A percentile compares a stretch with the other conserved stretches of the same genome.
phyloP scores from a whole-genome alignment of 1,140 invertebrate genomes.

The Solen grandis region DNA sequence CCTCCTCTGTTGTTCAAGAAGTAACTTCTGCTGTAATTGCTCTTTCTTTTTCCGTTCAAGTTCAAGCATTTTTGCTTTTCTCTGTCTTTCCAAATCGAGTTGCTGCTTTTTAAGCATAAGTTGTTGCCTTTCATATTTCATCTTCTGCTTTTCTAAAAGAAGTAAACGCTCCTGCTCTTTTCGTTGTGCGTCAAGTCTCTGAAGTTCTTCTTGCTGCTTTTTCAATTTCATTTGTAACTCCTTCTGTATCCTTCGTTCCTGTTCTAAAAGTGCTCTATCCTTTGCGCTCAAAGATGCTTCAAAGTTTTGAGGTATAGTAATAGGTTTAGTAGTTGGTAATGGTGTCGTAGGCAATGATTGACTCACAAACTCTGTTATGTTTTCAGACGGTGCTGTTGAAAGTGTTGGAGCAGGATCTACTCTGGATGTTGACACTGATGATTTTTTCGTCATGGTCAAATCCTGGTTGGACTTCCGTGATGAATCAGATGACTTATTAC shows the following conservation, averaged over 20 bases:
- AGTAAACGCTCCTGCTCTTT: constrained; percentile 13
- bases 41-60: constrained; percentile 3
- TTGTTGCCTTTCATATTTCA: constrained; percentile 40
- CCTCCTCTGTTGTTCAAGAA: constrained; percentile 14
- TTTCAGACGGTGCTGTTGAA: constrained; percentile 17
- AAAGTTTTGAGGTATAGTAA: neutral
- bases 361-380: too few species aligned
- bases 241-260: constrained; percentile 16
- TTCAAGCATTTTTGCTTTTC: neutral
- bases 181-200: constrained; percentile 26
- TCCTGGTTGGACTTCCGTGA: too few species aligned
- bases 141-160: constrained; percentile 23
- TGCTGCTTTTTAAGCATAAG: constrained; percentile 28
- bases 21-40: constrained; percentile 1
- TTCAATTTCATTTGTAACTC: constrained; percentile 29
- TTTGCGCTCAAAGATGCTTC: neutral
- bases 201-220: constrained; percentile 25
- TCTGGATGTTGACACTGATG: constrained; percentile 10
- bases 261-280: neutral
- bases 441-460: constrained; percentile 35
- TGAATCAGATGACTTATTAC: too few species aligned
- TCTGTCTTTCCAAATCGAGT: constrained; percentile 24
- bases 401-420: constrained; percentile 24
- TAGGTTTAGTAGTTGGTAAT: neutral
- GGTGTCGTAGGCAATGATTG: neutral